Conservation (phyloP, 2,797 vertebrate species). For the Dendrocincla tyrannina region DNA sequence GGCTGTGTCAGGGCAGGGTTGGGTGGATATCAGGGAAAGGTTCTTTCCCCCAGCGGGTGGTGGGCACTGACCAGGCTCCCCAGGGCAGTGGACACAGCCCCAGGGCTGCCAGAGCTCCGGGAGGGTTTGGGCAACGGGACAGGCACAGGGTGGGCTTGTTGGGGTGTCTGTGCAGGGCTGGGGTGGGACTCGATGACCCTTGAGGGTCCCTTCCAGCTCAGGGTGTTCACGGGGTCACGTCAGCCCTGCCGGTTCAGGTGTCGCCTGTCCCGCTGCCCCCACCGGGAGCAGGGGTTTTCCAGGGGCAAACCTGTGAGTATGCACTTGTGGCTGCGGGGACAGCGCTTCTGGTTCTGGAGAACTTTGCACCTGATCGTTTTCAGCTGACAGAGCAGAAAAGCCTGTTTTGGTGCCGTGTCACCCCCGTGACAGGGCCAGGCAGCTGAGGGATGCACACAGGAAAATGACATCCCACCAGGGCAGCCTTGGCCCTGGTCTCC, state of each 20-base stretch:
- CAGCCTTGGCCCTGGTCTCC: fast-evolving
- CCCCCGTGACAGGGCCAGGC: fast-evolving
- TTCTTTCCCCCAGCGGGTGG: not conserved
- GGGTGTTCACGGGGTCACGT: not conserved
- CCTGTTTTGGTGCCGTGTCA: fast-evolving
- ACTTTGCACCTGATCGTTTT: fast-evolving
- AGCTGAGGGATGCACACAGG: not conserved
- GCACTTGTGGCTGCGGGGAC: not conserved
- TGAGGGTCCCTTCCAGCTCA: not conserved
- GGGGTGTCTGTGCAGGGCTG: not conserved
- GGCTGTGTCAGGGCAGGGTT: fast-evolving
- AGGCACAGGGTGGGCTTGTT: not conserved
- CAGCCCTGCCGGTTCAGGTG: not conserved
- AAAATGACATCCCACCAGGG: fast-evolving
- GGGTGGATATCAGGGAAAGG: not conserved
- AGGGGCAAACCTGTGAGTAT: fast-evolving
- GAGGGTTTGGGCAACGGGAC: not conserved
- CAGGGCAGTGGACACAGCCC: not conserved
- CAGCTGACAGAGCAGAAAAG: not conserved
- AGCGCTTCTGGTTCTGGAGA: fast-evolving
- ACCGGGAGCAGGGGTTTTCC: not conserved
- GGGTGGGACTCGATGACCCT: not conserved
- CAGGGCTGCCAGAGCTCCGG: not conserved
- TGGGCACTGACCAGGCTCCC: not conserved
- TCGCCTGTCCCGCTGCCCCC: not conserved